These are phyloP conservation scores for Sula dactylatra DNA, from an alignment of 2,113 vertebrate genomes.

Conservation along the genomic window DNA sequence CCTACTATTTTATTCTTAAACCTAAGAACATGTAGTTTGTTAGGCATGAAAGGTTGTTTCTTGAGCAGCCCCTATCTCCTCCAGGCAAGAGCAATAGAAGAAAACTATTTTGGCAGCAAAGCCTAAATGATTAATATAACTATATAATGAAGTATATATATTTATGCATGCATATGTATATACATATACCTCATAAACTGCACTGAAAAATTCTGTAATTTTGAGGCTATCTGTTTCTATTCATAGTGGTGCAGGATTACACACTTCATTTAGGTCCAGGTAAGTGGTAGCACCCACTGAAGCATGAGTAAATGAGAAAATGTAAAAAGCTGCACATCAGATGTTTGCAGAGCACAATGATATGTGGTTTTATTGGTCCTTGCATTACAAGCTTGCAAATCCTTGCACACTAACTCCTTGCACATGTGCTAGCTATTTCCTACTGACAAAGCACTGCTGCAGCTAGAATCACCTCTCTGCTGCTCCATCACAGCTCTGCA, in stretches of 20 bases:
- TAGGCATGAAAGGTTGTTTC: not conserved
- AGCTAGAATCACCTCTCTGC: not conserved
- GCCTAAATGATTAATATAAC: not conserved
- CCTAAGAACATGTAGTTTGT: not conserved
- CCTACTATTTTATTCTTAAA: not conserved
- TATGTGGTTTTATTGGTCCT: not conserved
- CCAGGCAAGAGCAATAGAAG: not conserved
- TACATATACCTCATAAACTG: not conserved
- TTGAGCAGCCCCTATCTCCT: not conserved
- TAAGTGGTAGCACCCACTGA: not conserved
- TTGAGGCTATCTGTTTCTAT: not conserved
- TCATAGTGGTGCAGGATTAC: not conserved
- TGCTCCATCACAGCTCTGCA: not conserved
- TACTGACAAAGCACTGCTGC: not conserved
- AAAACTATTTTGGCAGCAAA: not conserved
- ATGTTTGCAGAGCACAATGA: not conserved
- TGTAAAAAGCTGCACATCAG: not conserved
- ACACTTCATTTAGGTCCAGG: not conserved
- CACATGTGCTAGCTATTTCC: not conserved
- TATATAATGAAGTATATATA: not conserved
- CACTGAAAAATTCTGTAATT: not conserved
- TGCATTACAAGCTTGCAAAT: not conserved
- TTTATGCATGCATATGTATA: no score
- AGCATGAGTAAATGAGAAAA: not conserved
- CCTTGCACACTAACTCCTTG: not conserved